phyloP scores from a whole-genome alignment of 2,888 invertebrate species.

The Scaeva pyrastri region DNA sequence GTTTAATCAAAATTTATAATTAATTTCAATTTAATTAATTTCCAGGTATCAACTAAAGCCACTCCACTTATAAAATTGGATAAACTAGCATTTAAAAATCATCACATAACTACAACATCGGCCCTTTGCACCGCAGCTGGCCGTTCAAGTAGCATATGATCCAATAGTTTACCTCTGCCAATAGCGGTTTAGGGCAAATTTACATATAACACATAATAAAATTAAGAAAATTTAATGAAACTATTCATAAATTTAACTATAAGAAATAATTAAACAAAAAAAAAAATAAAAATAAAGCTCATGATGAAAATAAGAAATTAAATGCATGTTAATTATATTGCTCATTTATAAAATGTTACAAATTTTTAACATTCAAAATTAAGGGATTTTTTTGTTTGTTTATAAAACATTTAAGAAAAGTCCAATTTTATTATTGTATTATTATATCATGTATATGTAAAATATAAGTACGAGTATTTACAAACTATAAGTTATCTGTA shows the following conservation, averaged over 20 bases:
- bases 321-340: slow-evolving; percentile 39
- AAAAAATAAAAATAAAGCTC: slow-evolving; percentile 27
- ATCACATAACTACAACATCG: slow-evolving; percentile 83
- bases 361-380: slow-evolving; percentile 17
- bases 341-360: slow-evolving; percentile 51
- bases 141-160: slow-evolving; percentile 83
- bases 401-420: slow-evolving; percentile 16
- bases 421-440: slow-evolving; percentile 15
- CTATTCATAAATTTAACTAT: neutral
- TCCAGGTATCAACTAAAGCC: slow-evolving; percentile 78
- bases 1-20: neutral
- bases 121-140: slow-evolving; percentile 82
- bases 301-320: neutral
- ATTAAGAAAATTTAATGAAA: neutral
- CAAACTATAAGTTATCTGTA: too few species aligned
- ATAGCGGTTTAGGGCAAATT: slow-evolving; percentile 71
- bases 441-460: too few species aligned
- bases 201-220: slow-evolving; percentile 9
- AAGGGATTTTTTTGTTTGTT: slow-evolving; percentile 17
- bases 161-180: slow-evolving; percentile 70
- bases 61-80: slow-evolving; percentile 80
- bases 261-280: slow-evolving; percentile 8
- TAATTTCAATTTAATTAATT: neutral
- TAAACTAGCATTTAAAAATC: slow-evolving; percentile 79
- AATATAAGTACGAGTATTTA: too few species aligned